Conservation (phyloP, 2,797 vertebrate genomes). For the Gouania willdenowi region DNA sequence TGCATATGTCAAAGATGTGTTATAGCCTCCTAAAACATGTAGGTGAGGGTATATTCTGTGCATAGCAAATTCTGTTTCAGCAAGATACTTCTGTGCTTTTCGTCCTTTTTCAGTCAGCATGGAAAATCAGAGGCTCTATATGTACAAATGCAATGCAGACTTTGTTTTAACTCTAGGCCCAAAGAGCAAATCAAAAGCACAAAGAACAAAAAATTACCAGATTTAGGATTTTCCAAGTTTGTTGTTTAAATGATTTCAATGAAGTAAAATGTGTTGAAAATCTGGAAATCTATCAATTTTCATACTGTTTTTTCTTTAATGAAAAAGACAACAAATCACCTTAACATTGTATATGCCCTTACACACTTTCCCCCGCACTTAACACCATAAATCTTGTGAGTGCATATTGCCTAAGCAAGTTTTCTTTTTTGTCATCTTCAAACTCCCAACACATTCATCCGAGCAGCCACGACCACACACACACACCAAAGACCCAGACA, state of each 20-base stretch:
- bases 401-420: conserved; percentile 50
- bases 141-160: too few species aligned
- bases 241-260: conserved; percentile 21
- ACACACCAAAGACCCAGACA: conserved; percentile 56
- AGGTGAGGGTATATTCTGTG: too few species aligned
- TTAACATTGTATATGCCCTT: background rate
- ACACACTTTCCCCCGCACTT: conserved; percentile 22
- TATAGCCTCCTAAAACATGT: too few species aligned
- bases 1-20: too few species aligned
- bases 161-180: too few species aligned
- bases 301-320: conserved; percentile 5
- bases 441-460: conserved; percentile 51
- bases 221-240: conserved; percentile 34
- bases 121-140: too few species aligned
- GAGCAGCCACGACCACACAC: conserved; percentile 64
- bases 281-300: background rate
- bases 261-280: conserved; percentile 7
- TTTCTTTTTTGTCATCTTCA: conserved; percentile 67
- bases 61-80: too few species aligned
- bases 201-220: conserved; percentile 50
- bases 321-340: conserved; percentile 19
- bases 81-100: too few species aligned
- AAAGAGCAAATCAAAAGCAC: conserved; percentile 47
- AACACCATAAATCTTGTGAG: conserved; percentile 21
- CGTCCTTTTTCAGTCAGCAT: too few species aligned